Conservation (phyloP, 2,113 vertebrate genomes). For the Tragelaphus imberbis region DNA sequence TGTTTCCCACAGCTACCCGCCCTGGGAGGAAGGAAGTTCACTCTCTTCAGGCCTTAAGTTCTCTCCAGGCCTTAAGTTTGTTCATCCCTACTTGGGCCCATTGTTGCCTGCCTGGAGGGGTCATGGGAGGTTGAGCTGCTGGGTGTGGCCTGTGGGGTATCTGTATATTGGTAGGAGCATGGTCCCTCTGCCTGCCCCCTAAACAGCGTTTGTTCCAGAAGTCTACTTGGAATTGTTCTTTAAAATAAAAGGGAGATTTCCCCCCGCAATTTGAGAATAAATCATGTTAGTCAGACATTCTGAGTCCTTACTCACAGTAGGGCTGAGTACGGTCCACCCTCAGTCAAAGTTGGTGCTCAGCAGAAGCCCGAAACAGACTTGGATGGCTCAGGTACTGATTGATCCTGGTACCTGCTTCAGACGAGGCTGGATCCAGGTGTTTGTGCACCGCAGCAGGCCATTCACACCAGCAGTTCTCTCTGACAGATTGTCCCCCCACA, state of each 20-base stretch:
- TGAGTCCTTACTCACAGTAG: accelerated
- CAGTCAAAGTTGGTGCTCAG: accelerated
- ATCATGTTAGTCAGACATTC: accelerated
- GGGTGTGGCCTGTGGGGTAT: neutral
- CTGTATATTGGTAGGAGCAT: neutral
- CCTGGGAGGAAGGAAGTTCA: neutral
- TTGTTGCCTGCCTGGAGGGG: neutral
- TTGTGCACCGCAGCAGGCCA: accelerated
- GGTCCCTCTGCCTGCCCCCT: neutral
- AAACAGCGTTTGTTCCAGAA: neutral
- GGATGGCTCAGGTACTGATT: neutral
- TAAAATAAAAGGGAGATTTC: neutral
- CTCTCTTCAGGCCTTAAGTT: neutral
- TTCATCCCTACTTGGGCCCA: neutral
- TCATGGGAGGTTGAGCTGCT: neutral
- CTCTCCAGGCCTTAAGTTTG: neutral
- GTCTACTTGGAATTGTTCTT: neutral
- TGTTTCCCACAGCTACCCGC: neutral
- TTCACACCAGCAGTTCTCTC: accelerated
- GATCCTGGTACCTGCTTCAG: neutral
- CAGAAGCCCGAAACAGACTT: neutral
- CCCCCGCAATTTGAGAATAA: no score
- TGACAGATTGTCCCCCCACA: neutral
- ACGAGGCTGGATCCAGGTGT: neutral
- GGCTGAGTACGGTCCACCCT: neutral